Conservation (phyloP, 2,113 vertebrate species). For the Stegastes partitus region DNA sequence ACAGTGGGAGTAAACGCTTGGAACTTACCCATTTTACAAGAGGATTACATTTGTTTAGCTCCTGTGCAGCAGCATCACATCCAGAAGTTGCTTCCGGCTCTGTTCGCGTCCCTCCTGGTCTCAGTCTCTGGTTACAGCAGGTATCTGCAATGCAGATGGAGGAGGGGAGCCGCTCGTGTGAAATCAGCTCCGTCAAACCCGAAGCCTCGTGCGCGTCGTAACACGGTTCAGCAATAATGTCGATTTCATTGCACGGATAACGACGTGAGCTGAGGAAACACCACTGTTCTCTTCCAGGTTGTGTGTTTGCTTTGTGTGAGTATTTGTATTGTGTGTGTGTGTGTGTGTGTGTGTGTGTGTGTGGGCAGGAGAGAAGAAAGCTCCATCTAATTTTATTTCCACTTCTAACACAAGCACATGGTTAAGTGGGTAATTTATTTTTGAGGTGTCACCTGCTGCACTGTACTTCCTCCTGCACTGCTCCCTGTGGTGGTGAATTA, state of each 20-base stretch:
- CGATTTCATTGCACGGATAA: slow-evolving; percentile 21
- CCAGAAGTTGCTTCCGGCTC: slow-evolving; percentile 37
- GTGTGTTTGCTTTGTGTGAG: neutral
- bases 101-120: slow-evolving; percentile 23
- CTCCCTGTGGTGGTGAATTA: neutral
- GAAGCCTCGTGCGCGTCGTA: slow-evolving; percentile 1
- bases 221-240: slow-evolving; percentile 7
- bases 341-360: slow-evolving; percentile 15
- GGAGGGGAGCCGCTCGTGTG: slow-evolving; percentile 42
- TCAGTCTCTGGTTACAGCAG: slow-evolving; percentile 74
- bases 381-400: slow-evolving; percentile 15
- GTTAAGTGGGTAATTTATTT: slow-evolving; percentile 47
- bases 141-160: slow-evolving; percentile 77
- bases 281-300: slow-evolving; percentile 2
- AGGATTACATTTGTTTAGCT: slow-evolving; percentile 32
- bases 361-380: slow-evolving; percentile 5
- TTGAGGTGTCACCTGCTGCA: slow-evolving; percentile 14
- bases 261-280: neutral
- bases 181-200: slow-evolving; percentile 28
- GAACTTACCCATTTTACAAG: neutral
- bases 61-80: slow-evolving; percentile 31
- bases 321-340: neutral
- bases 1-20: neutral
- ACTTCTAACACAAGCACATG: slow-evolving; percentile 33
- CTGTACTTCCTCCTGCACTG: slow-evolving; percentile 10